A percentile compares a stretch with the other conserved stretches of the same genome.
Conservation (phyloP, 2,888 invertebrate genomes). For the Ennomos quercinarius region DNA sequence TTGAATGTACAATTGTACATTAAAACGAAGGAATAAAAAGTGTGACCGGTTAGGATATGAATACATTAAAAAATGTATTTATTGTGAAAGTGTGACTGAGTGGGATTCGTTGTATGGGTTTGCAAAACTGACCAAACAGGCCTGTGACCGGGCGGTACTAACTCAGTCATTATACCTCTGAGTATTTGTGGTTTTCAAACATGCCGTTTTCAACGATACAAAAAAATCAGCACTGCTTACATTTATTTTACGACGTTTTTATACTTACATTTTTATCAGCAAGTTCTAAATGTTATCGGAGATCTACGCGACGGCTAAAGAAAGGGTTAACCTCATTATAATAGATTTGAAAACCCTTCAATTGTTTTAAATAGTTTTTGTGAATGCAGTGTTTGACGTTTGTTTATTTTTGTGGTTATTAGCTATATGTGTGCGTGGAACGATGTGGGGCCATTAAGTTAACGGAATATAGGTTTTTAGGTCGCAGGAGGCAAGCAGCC, state of each 20-base stretch:
- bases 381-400: constrained; percentile 37
- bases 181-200: constrained; percentile 8
- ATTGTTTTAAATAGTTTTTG: constrained; percentile 32
- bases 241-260: not conserved
- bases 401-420: constrained; percentile 48
- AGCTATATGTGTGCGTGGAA: constrained; percentile 30
- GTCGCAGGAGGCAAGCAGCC: no score
- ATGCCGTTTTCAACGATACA: not conserved
- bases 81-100: no score
- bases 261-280: not conserved
- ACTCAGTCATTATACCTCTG: not conserved
- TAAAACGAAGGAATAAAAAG: no score
- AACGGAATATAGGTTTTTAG: constrained; percentile 26
- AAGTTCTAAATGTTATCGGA: constrained; percentile 12
- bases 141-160: no score
- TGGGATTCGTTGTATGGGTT: no score
- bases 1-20: no score
- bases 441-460: constrained; percentile 47
- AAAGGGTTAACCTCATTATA: constrained; percentile 25
- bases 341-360: constrained; percentile 22
- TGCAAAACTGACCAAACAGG: no score
- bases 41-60: no score
- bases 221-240: no score
- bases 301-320: constrained; percentile 16
- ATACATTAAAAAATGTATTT: no score